Evolutionary conservation across 2,888 invertebrate species (phyloP).

Genomic region (Nowickia ferox): DNA sequence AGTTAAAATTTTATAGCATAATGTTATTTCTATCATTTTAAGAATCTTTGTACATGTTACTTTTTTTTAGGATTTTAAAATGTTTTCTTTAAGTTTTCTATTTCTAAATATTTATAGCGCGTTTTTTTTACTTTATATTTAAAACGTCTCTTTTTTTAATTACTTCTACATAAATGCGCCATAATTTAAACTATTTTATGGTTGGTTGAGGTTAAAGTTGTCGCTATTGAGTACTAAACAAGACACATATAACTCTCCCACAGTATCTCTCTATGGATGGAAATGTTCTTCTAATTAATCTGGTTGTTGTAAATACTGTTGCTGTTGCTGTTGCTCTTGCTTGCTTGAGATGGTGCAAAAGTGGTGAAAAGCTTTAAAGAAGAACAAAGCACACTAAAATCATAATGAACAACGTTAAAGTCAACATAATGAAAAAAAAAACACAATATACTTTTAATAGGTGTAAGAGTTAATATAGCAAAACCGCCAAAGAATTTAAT

Average conservation of each 20-base stretch:
- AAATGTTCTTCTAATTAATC: slow-evolving; percentile 70
- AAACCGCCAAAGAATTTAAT: slow-evolving; percentile 72
- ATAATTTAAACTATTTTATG: slow-evolving; percentile 70
- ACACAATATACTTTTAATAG: neutral
- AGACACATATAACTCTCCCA: slow-evolving; percentile 47
- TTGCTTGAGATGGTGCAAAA: neutral
- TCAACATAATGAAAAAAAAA: slow-evolving; percentile 13
- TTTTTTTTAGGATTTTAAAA: too few relatives aligned
- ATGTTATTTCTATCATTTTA: too few relatives aligned
- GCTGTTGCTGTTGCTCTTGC: neutral
- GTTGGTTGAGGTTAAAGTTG: slow-evolving; percentile 65
- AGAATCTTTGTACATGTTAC: too few relatives aligned
- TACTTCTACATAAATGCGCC: slow-evolving; percentile 10
- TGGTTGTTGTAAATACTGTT: slow-evolving; percentile 4
- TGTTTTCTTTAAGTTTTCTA: neutral
- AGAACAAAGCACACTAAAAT: slow-evolving; percentile 41
- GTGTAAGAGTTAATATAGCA: neutral
- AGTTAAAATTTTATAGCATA: too few relatives aligned
- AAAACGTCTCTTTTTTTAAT: slow-evolving; percentile 19
- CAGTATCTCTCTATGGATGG: slow-evolving; percentile 22
- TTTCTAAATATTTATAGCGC: neutral
- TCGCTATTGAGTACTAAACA: slow-evolving; percentile 52
- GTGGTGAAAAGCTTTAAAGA: slow-evolving; percentile 15
- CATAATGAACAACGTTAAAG: slow-evolving; percentile 57
- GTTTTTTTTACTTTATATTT: neutral